Conservation (phyloP, 2,113 vertebrate genomes). For the Melozone crissalis region DNA sequence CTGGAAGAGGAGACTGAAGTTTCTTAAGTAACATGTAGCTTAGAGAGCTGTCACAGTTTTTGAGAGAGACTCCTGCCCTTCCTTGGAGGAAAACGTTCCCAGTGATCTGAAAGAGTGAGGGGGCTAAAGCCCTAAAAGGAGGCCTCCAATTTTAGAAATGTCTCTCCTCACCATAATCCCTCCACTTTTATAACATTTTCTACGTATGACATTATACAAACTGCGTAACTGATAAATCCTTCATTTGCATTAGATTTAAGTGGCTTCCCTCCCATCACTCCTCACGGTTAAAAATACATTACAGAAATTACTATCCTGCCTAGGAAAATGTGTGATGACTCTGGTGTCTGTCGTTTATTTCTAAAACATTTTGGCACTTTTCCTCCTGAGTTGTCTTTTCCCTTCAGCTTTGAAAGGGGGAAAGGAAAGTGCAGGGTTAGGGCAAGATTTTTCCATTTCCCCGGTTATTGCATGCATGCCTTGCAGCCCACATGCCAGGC, state of each 20-base stretch:
- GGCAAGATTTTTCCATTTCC: conserved; percentile 15
- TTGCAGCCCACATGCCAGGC: not conserved
- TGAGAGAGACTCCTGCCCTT: conserved; percentile 32
- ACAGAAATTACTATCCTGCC: conserved; percentile 68
- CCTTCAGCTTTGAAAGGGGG: not conserved
- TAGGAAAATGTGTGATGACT: conserved; percentile 51
- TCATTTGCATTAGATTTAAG: conserved; percentile 63
- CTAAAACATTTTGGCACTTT: conserved; percentile 72
- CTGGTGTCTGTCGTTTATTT: conserved; percentile 68
- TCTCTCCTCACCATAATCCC: conserved; percentile 44
- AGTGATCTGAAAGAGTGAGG: conserved; percentile 12
- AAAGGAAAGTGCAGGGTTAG: not conserved
- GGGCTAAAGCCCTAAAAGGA: conserved; percentile 23
- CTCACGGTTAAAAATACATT: conserved; percentile 69
- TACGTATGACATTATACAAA: conserved; percentile 48
- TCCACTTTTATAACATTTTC: conserved; percentile 52
- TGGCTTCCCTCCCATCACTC: conserved; percentile 58
- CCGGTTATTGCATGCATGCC: not conserved
- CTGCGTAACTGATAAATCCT: conserved; percentile 66
- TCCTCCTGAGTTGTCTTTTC: conserved; percentile 20
- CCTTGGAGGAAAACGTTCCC: not conserved
- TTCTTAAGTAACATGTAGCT: not conserved
- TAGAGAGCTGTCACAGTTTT: conserved; percentile 13
- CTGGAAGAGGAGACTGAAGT: not conserved
- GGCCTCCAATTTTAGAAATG: conserved; percentile 35